Percentiles rank a stretch among this genome's conserved stretches.
Evolutionary conservation across 2,113 vertebrate genomes (phyloP).

Genomic region (Dermatemys mawii): DNA sequence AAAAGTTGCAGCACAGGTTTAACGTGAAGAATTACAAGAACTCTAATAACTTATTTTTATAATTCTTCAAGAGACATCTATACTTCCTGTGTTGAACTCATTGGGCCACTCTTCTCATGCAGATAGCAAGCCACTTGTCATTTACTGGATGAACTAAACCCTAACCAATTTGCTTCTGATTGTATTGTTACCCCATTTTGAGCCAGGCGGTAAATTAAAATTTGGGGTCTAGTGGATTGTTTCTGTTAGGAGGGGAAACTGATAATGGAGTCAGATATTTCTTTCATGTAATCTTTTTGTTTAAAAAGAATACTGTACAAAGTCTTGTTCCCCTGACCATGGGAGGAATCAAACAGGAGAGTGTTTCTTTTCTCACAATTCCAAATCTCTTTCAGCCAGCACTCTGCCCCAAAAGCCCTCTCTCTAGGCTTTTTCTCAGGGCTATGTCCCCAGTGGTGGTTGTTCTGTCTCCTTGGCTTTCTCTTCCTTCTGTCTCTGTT

Average conservation of each 20-base stretch:
- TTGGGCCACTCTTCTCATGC: conserved; percentile 32
- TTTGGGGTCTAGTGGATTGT: conserved; percentile 2
- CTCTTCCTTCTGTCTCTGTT: neutral
- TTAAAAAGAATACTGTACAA: neutral
- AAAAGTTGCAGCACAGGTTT: conserved; percentile 10
- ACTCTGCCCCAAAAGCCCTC: neutral
- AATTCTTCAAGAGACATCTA: conserved; percentile 40
- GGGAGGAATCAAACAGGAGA: neutral
- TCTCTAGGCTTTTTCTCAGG: neutral
- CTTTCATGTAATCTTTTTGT: conserved; percentile 23
- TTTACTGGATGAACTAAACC: neutral
- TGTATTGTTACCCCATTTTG: neutral
- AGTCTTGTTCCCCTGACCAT: neutral
- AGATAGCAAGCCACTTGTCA: conserved; percentile 36
- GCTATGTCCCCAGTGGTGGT: conserved; percentile 5
- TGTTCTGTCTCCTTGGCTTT: neutral
- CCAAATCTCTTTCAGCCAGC: neutral
- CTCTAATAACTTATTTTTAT: conserved; percentile 16
- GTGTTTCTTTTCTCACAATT: neutral
- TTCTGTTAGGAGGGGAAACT: conserved; percentile 7
- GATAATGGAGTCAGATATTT: neutral
- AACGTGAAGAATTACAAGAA: conserved; percentile 17
- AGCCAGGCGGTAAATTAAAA: neutral
- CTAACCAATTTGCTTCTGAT: conserved; percentile 2
- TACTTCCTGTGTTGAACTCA: neutral